These are phyloP conservation scores for Colossoma macropomum DNA, from an alignment of 2,113 vertebrate genomes.

Conservation along the genomic window DNA sequence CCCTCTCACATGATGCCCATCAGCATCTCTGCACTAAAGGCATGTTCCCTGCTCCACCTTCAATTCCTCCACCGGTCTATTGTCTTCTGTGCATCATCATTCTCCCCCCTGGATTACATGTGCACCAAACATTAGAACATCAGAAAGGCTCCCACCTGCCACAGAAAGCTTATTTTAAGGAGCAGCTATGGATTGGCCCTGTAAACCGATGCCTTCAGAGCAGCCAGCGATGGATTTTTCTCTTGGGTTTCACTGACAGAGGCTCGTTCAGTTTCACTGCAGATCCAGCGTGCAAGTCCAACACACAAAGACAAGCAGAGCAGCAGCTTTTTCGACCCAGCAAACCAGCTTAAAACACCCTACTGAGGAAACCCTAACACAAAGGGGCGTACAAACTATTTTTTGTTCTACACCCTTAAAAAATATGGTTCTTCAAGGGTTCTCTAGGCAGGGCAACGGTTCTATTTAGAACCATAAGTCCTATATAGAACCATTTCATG, in stretches of 20 bases:
- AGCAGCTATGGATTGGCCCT: constrained; percentile 51
- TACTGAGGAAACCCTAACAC: not conserved
- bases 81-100: not conserved
- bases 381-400: not conserved
- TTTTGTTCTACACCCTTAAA: too few relatives aligned
- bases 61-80: not conserved
- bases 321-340: not conserved
- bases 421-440: too few relatives aligned
- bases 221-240: constrained; percentile 58
- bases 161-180: constrained; percentile 35
- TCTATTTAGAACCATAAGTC: too few relatives aligned
- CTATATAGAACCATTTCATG: too few relatives aligned
- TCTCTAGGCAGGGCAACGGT: too few relatives aligned
- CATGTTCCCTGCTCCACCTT: constrained; percentile 14
- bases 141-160: constrained; percentile 19
- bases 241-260: constrained; percentile 62
- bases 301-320: constrained; percentile 36
- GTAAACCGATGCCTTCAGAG: constrained; percentile 54
- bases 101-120: not conserved
- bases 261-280: constrained; percentile 47
- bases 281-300: constrained; percentile 43
- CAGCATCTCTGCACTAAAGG: constrained; percentile 22
- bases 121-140: not conserved
- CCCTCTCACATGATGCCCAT: not conserved
- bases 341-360: not conserved